Evolutionary conservation across 2,888 invertebrate genomes (phyloP).

Genomic region (Gnatocerus cornutus): DNA sequence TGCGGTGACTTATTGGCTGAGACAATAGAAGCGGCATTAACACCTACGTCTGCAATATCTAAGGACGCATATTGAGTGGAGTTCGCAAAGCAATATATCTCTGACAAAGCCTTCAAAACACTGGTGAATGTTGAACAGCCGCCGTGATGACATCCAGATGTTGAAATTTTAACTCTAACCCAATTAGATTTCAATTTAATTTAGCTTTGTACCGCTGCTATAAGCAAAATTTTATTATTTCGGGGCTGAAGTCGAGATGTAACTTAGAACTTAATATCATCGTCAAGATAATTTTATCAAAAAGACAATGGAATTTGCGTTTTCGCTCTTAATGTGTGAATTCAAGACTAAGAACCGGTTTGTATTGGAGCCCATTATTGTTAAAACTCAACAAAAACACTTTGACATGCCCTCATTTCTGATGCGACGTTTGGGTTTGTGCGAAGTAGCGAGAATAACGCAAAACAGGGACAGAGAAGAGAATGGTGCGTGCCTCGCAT

Average conservation of each 20-base stretch:
- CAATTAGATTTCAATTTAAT: constrained; percentile 49
- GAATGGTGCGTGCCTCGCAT: constrained; percentile 52
- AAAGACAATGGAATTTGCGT: background rate
- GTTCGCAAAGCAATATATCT: constrained; percentile 55
- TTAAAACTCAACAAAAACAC: no score
- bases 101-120: constrained; percentile 46
- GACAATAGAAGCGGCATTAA: constrained; percentile 59
- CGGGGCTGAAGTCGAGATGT: constrained; percentile 5
- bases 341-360: no score
- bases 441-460: constrained; percentile 15
- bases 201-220: constrained; percentile 33
- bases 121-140: constrained; percentile 29
- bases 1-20: constrained; percentile 63
- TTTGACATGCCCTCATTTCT: background rate
- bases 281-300: constrained; percentile 13
- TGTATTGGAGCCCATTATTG: no score
- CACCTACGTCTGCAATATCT: constrained; percentile 57
- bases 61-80: constrained; percentile 56
- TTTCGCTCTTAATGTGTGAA: no score
- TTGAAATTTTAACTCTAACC: constrained; percentile 47
- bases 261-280: constrained; percentile 14
- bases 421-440: background rate
- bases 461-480: constrained; percentile 33
- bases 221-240: constrained; percentile 38
- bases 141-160: constrained; percentile 46